Evolutionary conservation across 2,797 vertebrate species (phyloP).

Genomic region (Enteromius anoplus): DNA sequence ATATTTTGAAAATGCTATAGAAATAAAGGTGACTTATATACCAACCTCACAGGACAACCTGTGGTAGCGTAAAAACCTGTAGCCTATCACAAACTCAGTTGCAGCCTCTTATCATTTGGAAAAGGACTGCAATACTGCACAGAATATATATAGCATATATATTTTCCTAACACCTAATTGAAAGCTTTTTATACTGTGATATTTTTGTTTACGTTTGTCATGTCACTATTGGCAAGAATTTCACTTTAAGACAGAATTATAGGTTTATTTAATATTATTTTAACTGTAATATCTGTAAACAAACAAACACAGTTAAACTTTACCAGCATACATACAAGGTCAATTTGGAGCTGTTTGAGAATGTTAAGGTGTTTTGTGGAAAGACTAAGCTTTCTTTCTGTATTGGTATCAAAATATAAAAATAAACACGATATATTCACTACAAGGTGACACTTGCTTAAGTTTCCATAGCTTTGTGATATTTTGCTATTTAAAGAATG

Average conservation of each 20-base stretch:
- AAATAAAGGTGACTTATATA: no score
- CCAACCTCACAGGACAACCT: no score
- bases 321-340: neutral
- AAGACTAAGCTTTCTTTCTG: neutral
- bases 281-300: neutral
- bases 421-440: neutral
- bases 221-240: neutral
- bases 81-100: no score
- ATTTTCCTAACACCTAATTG: no score
- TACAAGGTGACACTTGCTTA: neutral
- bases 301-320: neutral
- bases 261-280: no score
- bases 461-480: conserved; percentile 6
- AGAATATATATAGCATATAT: no score
- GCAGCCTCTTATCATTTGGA: no score
- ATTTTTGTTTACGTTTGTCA: no score
- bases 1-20: no score
- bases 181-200: no score
- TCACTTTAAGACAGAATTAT: neutral
- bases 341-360: neutral
- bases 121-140: no score
- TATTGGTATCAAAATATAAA: neutral
- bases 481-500: neutral
- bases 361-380: neutral
- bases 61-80: no score